Evolutionary conservation across 2,113 vertebrate genomes (phyloP).

Genomic region (Phyllopteryx taeniolatus): DNA sequence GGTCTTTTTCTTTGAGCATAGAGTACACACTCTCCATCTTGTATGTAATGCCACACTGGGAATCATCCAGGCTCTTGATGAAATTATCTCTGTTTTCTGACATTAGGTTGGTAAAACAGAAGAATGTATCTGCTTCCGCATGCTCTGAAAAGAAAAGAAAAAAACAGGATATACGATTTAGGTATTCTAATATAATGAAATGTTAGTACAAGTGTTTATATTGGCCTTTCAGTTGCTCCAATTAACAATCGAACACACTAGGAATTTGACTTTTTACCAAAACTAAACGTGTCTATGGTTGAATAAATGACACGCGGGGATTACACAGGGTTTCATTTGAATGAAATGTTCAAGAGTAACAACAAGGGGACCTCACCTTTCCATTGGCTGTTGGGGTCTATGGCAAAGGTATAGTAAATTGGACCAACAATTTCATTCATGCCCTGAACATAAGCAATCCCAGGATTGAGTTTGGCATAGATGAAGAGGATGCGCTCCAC

Average conservation of each 20-base stretch:
- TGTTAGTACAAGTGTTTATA: neutral
- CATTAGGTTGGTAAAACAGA: constrained; percentile 98
- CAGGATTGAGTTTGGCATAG: constrained; percentile 97
- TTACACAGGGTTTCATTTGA: neutral
- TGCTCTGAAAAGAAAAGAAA: constrained; percentile 76
- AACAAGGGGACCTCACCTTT: constrained; percentile 77
- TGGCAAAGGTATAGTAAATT: constrained; percentile 96
- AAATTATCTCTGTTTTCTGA: constrained; percentile 98
- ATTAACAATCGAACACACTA: neutral
- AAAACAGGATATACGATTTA: neutral
- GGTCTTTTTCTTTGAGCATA: constrained; percentile 89
- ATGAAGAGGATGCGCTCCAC: constrained; percentile 97
- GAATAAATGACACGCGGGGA: neutral
- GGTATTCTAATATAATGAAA: neutral
- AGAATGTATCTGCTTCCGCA: constrained; percentile 94
- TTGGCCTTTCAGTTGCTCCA: neutral
- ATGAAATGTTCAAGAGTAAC: neutral
- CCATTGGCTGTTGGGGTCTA: constrained; percentile 88
- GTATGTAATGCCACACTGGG: constrained; percentile 94
- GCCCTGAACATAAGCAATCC: constrained; percentile 95
- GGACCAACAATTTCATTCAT: constrained; percentile 98
- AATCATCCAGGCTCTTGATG: constrained; percentile 97
- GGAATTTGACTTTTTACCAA: too few relatives aligned
- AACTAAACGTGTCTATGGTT: too few relatives aligned
- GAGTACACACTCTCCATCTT: constrained; percentile 98